A percentile compares a stretch with the other conserved stretches of the same genome.
phyloP scores from a whole-genome alignment of 1,140 invertebrate genomes.

The Pachyrhynchus sulphureomaculatus region DNA sequence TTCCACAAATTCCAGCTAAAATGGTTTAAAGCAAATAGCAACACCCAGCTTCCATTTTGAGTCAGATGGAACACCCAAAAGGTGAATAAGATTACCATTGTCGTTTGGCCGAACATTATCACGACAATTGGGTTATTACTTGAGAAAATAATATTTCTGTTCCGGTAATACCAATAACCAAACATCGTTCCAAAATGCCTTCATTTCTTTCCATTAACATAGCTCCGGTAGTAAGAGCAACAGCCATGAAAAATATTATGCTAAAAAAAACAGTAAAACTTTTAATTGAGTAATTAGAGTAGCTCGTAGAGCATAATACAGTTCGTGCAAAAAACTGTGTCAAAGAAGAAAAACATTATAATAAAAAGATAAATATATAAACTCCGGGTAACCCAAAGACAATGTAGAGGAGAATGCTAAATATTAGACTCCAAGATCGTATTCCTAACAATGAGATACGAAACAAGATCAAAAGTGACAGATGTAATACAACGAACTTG shows the following conservation, averaged over 20 bases:
- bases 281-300: not conserved
- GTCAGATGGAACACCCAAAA: slow-evolving; percentile 83
- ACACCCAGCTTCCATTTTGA: slow-evolving; percentile 72
- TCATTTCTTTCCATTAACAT: slow-evolving; percentile 91
- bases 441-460: too few species aligned
- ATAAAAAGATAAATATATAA: too few species aligned
- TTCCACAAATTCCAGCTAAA: slow-evolving; percentile 85
- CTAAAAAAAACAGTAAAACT: slow-evolving; percentile 56
- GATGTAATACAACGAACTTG: too few species aligned
- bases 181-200: slow-evolving; percentile 83
- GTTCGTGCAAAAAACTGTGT: too few species aligned
- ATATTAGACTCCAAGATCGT: too few species aligned
- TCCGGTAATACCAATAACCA: slow-evolving; percentile 73
- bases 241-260: slow-evolving; percentile 92
- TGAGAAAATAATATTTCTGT: slow-evolving; percentile 80
- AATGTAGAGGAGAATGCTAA: too few species aligned
- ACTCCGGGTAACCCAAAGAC: too few species aligned
- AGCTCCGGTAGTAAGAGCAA: slow-evolving; percentile 89
- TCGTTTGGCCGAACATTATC: slow-evolving; percentile 82
- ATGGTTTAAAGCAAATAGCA: slow-evolving; percentile 77
- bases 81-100: slow-evolving; percentile 78
- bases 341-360: too few species aligned
- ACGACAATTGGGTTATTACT: slow-evolving; percentile 87
- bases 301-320: too few species aligned
- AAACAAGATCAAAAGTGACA: too few species aligned